Percentiles rank a stretch among this genome's conserved stretches.
phyloP scores from a whole-genome alignment of 2,888 invertebrate genomes.

The Bhutanitis thaidina region DNA sequence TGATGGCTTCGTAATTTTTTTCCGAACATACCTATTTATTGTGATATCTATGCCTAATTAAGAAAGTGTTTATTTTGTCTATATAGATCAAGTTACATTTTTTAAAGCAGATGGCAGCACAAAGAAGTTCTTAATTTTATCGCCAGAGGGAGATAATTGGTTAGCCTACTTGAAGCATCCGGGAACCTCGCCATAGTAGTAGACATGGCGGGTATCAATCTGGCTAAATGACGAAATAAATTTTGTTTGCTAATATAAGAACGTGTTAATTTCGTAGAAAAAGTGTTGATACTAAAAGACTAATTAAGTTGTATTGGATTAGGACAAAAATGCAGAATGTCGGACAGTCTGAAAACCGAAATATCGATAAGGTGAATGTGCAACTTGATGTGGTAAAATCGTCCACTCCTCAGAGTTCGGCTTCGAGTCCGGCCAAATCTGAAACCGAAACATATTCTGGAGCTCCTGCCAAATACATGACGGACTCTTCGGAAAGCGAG shows the following conservation, averaged over 20 bases:
- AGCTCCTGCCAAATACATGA: slow-evolving; percentile 92
- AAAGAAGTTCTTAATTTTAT: slow-evolving; percentile 51
- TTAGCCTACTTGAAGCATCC: slow-evolving; percentile 82
- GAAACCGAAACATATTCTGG: slow-evolving; percentile 93
- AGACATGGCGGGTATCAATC: slow-evolving; percentile 89
- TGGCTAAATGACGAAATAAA: slow-evolving; percentile 83
- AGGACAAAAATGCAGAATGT: slow-evolving; percentile 95
- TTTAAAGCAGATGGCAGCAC: slow-evolving; percentile 61
- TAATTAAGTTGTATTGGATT: slow-evolving; percentile 78
- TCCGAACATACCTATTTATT: too few species aligned
- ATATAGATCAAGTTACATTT: slow-evolving; percentile 36
- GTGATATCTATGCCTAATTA: too few species aligned
- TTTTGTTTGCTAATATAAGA: slow-evolving; percentile 79
- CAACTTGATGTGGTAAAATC: slow-evolving; percentile 85
- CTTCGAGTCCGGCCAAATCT: slow-evolving; percentile 90
- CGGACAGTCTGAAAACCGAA: slow-evolving; percentile 91
- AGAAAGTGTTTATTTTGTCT: too few species aligned
- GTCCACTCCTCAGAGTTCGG: slow-evolving; percentile 91
- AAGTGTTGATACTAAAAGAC: slow-evolving; percentile 78
- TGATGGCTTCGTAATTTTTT: too few species aligned
- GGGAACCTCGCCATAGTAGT: slow-evolving; percentile 87
- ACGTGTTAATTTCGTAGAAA: slow-evolving; percentile 76
- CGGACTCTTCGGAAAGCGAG: slow-evolving; percentile 97
- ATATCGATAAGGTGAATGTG: slow-evolving; percentile 89
- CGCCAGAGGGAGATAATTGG: slow-evolving; percentile 75